A percentile compares a stretch with the other conserved stretches of the same genome.
Evolutionary conservation across 2,113 vertebrate species (phyloP).

Genomic region (Burhinus oedicnemus): DNA sequence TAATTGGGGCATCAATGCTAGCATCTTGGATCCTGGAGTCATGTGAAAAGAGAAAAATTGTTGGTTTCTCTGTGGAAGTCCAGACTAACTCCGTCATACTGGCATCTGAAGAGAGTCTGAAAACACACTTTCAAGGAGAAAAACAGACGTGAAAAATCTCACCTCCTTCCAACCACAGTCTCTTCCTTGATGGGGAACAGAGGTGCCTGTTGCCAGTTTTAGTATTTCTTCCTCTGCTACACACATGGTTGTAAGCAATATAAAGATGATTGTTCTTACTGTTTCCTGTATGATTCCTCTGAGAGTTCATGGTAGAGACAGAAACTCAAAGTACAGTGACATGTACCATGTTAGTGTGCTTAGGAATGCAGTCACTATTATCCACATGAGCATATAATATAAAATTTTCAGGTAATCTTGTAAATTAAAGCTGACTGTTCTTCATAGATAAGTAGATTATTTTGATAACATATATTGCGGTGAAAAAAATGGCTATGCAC

Average conservation of each 20-base stretch:
- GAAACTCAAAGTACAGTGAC: not conserved
- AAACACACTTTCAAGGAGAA: not conserved
- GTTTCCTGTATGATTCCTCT: not conserved
- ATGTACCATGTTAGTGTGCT: not conserved
- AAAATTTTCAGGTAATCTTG: not conserved
- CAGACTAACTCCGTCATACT: not conserved
- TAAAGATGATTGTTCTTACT: not conserved
- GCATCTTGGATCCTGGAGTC: not conserved
- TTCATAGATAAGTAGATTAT: not conserved
- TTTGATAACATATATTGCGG: not conserved
- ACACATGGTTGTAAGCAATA: not conserved
- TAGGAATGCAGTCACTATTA: not conserved
- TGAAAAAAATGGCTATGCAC: not conserved
- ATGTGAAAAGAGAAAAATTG: not conserved
- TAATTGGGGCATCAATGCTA: not conserved
- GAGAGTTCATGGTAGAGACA: not conserved
- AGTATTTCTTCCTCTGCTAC: not conserved
- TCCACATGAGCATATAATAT: not conserved
- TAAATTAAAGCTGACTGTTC: not conserved
- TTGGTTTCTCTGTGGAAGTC: not conserved
- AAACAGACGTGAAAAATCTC: not conserved
- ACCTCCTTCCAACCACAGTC: not conserved
- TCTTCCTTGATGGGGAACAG: not conserved
- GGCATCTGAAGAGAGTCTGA: not conserved
- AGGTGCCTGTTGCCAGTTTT: not conserved